phyloP scores from a whole-genome alignment of 2,797 vertebrate genomes.

The Artibeus jamaicensis region DNA sequence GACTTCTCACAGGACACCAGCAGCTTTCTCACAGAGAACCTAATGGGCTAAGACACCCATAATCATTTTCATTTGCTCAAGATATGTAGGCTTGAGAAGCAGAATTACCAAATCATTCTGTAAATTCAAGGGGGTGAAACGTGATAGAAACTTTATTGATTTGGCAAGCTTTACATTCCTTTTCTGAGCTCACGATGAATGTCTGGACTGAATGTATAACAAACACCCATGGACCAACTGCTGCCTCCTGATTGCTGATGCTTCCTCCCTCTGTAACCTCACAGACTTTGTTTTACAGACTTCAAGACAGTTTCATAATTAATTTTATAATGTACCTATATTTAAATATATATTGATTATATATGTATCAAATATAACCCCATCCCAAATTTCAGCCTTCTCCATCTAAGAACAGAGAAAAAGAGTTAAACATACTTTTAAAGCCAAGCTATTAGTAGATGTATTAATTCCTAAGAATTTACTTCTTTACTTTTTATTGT shows the following conservation, averaged over 20 bases:
- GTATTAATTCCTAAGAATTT: not conserved
- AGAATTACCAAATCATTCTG: slow-evolving; percentile 43
- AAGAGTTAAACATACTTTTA: not conserved
- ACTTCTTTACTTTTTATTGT: not conserved
- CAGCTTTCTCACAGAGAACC: not conserved
- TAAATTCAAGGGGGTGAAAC: slow-evolving; percentile 26
- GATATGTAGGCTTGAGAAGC: not conserved
- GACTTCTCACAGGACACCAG: not conserved
- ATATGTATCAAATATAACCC: not conserved
- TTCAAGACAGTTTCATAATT: not conserved
- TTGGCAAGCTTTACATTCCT: not conserved
- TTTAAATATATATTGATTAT: not conserved
- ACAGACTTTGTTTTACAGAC: not conserved
- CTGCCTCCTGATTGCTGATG: not conserved
- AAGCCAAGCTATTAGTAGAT: not conserved
- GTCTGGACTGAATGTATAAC: not conserved
- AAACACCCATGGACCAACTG: rapidly evolving
- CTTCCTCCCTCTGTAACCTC: not conserved
- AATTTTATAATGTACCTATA: not conserved
- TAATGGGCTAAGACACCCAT: not conserved
- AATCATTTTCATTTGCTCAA: not conserved
- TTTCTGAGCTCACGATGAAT: not conserved
- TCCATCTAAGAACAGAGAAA: not conserved
- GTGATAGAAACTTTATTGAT: not conserved
- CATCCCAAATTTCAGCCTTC: not conserved